Conservation (phyloP, 2,888 invertebrate species). For the Pseudococcus longispinus region DNA sequence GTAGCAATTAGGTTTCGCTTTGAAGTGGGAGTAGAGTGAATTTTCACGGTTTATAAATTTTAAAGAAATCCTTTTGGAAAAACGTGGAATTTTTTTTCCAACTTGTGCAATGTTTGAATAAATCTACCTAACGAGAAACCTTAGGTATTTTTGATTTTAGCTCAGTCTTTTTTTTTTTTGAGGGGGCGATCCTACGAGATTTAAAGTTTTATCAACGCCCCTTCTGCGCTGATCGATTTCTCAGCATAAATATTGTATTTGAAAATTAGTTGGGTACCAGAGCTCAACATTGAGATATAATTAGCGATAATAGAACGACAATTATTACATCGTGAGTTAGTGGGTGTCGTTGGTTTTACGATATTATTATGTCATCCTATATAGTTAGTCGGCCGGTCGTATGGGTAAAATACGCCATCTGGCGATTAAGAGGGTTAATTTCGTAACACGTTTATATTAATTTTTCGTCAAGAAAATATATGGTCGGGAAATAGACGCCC, state of each 20-base stretch:
- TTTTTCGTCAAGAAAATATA: neutral
- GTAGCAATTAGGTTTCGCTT: neutral
- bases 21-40: neutral
- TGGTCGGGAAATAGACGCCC: neutral
- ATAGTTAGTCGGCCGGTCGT: neutral
- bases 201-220: neutral
- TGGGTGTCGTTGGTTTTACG: neutral
- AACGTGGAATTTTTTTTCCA: neutral
- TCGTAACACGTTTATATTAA: slow-evolving; percentile 12
- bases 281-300: slow-evolving; percentile 31
- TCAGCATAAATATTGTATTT: neutral
- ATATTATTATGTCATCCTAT: slow-evolving; percentile 11
- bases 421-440: slow-evolving; percentile 5
- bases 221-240: neutral
- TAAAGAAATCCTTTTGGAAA: neutral
- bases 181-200: neutral
- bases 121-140: neutral
- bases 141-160: neutral
- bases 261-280: neutral
- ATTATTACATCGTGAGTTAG: neutral
- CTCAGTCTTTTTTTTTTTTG: neutral
- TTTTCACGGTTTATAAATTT: neutral
- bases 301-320: neutral
- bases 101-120: neutral
- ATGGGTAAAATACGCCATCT: neutral